Evolutionary conservation across 37 sponge, comb jelly and placozoan species (phyloP).

Genomic region (Eunapius fragilis): DNA sequence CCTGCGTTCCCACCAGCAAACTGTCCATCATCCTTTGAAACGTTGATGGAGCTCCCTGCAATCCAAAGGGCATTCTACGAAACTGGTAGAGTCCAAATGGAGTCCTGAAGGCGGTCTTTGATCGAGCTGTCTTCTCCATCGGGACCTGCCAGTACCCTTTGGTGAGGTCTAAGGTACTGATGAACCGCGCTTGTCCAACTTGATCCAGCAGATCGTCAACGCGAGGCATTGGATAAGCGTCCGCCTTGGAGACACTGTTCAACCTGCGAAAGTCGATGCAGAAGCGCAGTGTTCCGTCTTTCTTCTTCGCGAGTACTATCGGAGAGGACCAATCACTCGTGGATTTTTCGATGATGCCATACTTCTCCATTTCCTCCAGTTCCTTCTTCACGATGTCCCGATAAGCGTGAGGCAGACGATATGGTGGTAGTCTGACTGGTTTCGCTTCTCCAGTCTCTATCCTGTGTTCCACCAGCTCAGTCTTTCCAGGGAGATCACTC

Average conservation of each 20-base stretch:
- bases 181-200: not conserved
- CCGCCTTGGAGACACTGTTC: slow-evolving; percentile 1
- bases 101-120: slow-evolving; percentile 37
- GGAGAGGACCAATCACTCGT: slow-evolving; percentile 5
- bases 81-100: slow-evolving; percentile 25
- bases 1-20: no score
- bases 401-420: slow-evolving; percentile 41
- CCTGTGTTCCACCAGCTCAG: slow-evolving; percentile 11
- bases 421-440: slow-evolving; percentile 36
- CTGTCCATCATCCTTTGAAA: slow-evolving; percentile 49
- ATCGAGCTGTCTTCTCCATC: not conserved
- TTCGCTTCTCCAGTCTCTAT: slow-evolving; percentile 5
- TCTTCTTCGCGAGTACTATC: slow-evolving; percentile 21
- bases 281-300: not conserved
- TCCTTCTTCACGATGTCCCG: slow-evolving; percentile 22
- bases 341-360: slow-evolving; percentile 24
- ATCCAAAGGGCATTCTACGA: slow-evolving; percentile 30
- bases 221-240: slow-evolving; percentile 34
- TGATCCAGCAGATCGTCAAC: slow-evolving; percentile 31
- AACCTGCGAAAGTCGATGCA: slow-evolving; percentile 28
- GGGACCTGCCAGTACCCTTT: slow-evolving; percentile 20
- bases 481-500: slow-evolving; percentile 23
- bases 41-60: slow-evolving; percentile 6
- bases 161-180: slow-evolving; percentile 10
- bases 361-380: slow-evolving; percentile 33